These are phyloP conservation scores for Corythornis cristatus DNA, from an alignment of 2,113 vertebrate species.

Conservation along the genomic window DNA sequence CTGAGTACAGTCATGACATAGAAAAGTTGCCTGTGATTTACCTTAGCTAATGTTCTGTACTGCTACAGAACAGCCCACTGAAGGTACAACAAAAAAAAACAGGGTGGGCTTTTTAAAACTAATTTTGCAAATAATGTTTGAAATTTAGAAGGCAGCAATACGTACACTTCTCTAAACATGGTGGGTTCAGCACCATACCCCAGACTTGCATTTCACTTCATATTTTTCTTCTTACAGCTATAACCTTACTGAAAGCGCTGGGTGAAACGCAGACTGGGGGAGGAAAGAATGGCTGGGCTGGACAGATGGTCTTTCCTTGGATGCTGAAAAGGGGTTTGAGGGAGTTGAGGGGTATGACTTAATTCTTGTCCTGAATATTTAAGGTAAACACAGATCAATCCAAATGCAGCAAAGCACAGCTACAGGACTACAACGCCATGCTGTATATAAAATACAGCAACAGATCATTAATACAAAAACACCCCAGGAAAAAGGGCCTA, in stretches of 20 bases:
- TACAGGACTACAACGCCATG: background rate
- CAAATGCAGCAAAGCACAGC: background rate
- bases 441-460: background rate
- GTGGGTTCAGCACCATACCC: background rate
- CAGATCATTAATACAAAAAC: rapidly evolving
- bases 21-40: background rate
- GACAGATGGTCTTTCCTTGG: constrained; percentile 31
- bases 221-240: background rate
- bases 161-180: rapidly evolving
- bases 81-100: background rate
- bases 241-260: background rate
- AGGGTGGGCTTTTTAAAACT: too few relatives aligned
- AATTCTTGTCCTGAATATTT: constrained; percentile 14
- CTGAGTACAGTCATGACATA: rapidly evolving
- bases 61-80: background rate
- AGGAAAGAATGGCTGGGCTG: background rate
- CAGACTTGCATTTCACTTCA: background rate
- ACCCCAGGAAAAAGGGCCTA: background rate
- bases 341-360: background rate
- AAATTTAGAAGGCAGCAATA: background rate
- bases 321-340: constrained; percentile 18
- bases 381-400: background rate
- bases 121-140: background rate
- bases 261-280: background rate
- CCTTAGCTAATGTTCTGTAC: background rate